Base-by-base conservation (phyloP, 2,113 vertebrate species). In the Monarcha castaneiventris region DNA sequence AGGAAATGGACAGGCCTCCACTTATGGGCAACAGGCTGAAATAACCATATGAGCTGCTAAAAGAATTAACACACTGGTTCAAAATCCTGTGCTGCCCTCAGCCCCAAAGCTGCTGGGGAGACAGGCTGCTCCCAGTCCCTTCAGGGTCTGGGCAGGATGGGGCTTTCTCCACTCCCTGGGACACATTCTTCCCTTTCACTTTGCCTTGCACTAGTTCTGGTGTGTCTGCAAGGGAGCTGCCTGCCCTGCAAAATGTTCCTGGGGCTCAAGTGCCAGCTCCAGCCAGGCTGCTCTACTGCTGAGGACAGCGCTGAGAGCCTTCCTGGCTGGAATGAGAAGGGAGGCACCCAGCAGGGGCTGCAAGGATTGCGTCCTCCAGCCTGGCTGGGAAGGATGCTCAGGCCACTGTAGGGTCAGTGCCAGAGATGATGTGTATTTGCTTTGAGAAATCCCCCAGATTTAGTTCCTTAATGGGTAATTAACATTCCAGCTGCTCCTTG, bases 401-500 rank as follows among this genome's bases (percentile, higher is more conserved):
- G 75, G 87, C 87, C 82, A 23, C 3, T 1, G 75, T 30, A 35
- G 49, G 90, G 94, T 90, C 94, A 94, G 85, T 73, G 82, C 90
- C 87, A 95, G 79, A 85, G 63, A 85, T 29, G 10, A 52, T 90
- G 90, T 69, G 49, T 89, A 75, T 94, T 93, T 92, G 90, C 88
- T 94, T 89, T 88, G 54, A 97, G 93, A 95, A 96, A 96, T 96
- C 85, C 88, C 83, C 80, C 83, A 92, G 94, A 97, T 94, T 94
- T 96, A 90, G 83, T 83, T 96, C 80, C 78, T 93, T 92, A 84
- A 75, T 89, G 81, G 84, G 71, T 83, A 85, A 95, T 87, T 93
- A 89, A 97, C 83, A 85, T 96, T 92, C 89, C 69, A 87, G 88
- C 91, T 94, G 80, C 61, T 87, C 85, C 77, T 83, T 82, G 78